Evolutionary conservation across 2,113 vertebrate genomes (phyloP), one percentile per base, ranked within the genome.

Genomic region (Engraulis encrasicolus): DNA sequence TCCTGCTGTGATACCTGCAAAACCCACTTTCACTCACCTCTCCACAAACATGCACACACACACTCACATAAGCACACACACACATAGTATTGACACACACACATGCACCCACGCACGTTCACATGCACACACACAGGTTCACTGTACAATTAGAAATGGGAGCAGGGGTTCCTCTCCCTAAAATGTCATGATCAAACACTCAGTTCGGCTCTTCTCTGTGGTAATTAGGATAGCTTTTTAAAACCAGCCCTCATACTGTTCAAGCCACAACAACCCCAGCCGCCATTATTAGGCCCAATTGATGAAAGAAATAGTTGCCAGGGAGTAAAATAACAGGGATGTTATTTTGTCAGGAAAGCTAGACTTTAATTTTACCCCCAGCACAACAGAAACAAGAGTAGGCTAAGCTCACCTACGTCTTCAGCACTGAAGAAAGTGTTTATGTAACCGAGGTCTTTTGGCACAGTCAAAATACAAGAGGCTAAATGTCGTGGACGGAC

Each of bases 161-260:
- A 82, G 78, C 85, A 85, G 50, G 34, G 81, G 31, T 85, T 87
- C n/a, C 45, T 82, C 49, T 85, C 89, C 81, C 61, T 91, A 88
- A 88, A 87, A 92, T 90, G 85, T 83, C 86, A 88, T 83, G 87
- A 91, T 93, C 92, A 93, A 92, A 92, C 89, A 66, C 84, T 81
- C 66, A 18, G n/a, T n/a, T n/a, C n/a, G n/a, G 83, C 88, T 89
- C 87, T 83, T 85, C 84, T 88, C 82, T 50, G 78, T 82, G 86
- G 85, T 84, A 88, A 85, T 82, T 74, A 85, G 86, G 88, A 81
- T 50, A 84, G 81, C 12, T 50, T 88, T 88, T 89, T 88, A 87
- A 79, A 88, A 87, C 84, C 88, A 79, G 81, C 86, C 83, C 84
- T 88, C 54, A 80, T 91, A 91, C 90, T 84, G 84, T 50, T 86